Evolutionary conservation across 2,113 vertebrate species (phyloP).

Genomic region (Fulica atra): DNA sequence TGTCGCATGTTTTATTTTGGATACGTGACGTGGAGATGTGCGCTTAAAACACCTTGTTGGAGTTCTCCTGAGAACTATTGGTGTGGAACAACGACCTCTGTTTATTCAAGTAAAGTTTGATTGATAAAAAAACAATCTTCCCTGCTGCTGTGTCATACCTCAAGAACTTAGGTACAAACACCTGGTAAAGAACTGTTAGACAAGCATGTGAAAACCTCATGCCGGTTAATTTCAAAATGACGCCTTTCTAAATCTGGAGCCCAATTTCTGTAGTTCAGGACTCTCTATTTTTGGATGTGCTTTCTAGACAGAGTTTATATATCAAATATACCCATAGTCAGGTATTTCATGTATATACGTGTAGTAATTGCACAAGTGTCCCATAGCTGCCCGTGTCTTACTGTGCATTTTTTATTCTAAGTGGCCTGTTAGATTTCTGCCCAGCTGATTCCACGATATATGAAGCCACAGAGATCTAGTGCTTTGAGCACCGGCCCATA

Average conservation of each 20-base stretch:
- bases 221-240: neutral
- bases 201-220: neutral
- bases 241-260: neutral
- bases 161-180: neutral
- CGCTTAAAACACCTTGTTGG: neutral
- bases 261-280: neutral
- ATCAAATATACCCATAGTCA: neutral
- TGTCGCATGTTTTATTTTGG: neutral
- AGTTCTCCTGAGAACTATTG: neutral
- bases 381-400: neutral
- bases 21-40: rapidly evolving
- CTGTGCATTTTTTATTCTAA: neutral
- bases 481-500: neutral
- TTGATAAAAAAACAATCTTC: neutral
- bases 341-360: rapidly evolving
- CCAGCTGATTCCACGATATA: neutral
- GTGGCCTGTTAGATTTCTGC: neutral
- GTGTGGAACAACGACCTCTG: neutral
- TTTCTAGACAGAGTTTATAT: neutral
- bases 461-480: neutral
- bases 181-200: neutral
- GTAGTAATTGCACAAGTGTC: neutral
- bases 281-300: neutral
- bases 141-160: neutral
- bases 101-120: neutral